Base-by-base conservation (phyloP, 2,113 vertebrate genomes). In the Xiphophorus hellerii region DNA sequence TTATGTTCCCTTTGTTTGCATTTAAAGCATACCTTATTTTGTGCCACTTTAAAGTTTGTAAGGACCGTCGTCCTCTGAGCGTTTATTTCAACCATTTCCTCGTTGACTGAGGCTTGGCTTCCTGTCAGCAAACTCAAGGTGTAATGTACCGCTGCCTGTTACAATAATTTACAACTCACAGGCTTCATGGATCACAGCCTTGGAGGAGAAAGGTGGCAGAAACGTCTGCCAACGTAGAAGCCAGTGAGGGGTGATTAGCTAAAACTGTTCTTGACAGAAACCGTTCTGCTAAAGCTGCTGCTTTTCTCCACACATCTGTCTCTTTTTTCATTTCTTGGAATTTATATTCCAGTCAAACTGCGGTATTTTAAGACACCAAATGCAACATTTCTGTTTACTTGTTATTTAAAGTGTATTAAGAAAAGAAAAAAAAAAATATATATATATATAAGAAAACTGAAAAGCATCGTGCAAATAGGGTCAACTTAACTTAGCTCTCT, bases 101-200 rank as follows among this genome's bases (percentile, higher is more conserved):
- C 35, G 51, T 39, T 66, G 51, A 71, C 58, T 68, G 27, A 51
- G 51, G 61, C 62, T 37, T 28, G 69, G 27, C 33, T 71, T 27
- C 67, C 63, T 44, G 6, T 76, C 66, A 74, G 13, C 71, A 73
- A 60, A 61, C 77, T 51, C 37, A 44, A 71, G 64, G 69, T 84
- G 82, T 78, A 44, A 79, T 78, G 79, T 83, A 58, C 71, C 64
- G 76, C 69, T 48, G 66, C 61, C 66, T 85, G 83, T 82, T 73
- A 63, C 64, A 77, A 73, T 76, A 67, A 87, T 65, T 83, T 77
- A 66, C 77, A 79, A 82, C 75, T 82, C 75, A 2, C 54, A 69
- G 65, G 37, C 73, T 71, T 51, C 20, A 48, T 78, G 69, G 35
- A 78, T 82, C 71, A 69, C 84, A 78, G 75, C 60, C 63, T 73